Evolutionary conservation across 1,140 invertebrate genomes (phyloP), one percentile per base, ranked within the genome.

Genomic region (Nebria ingens): DNA sequence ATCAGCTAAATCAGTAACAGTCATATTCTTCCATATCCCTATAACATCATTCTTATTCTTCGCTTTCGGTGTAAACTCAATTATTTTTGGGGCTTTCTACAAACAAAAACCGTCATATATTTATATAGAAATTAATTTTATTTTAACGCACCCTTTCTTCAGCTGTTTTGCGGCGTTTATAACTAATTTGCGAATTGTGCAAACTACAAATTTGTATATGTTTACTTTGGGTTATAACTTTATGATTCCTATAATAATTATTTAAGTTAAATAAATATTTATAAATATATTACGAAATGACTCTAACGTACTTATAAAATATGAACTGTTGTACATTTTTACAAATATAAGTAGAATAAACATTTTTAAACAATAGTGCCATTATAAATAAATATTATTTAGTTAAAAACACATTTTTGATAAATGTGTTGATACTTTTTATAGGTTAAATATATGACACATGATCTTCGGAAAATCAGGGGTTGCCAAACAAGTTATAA

Each of bases 11-110:
- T 93, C 83, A 45, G 65, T 56, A 0, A 92, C 79, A 11, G 83
- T 90, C 77, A 93, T 92, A 62, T 84, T 79, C 51, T 76, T 74
- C 89, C 89, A 93, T 55, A 91, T 72, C 53, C 81, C 76, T 3
- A 86, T 68, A 13, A 82, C 66, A 60, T 71, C 65, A 2, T 59
- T 62, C 61, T 67, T 57, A 52, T 65, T 66, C 53, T 73, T 74
- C 25, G 69, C 55, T 66, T 79, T 79, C 13, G 74, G 72, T 6
- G 72, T 67, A 58, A 72, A 76, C 59, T 79, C 71, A 53, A 78
- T 73, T 53, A 74, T 69, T 62, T 67, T 70, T 19, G 66, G 62
- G 34, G 62, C 64, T 76, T 77, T 77, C 74, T 78, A 62, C n/a
- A 72, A 66, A 62, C 25, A 50, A 49, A 58, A 38, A n/a, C n/a